Conservation (phyloP, 2,797 vertebrate genomes). For the Enteromius paludinosus region DNA sequence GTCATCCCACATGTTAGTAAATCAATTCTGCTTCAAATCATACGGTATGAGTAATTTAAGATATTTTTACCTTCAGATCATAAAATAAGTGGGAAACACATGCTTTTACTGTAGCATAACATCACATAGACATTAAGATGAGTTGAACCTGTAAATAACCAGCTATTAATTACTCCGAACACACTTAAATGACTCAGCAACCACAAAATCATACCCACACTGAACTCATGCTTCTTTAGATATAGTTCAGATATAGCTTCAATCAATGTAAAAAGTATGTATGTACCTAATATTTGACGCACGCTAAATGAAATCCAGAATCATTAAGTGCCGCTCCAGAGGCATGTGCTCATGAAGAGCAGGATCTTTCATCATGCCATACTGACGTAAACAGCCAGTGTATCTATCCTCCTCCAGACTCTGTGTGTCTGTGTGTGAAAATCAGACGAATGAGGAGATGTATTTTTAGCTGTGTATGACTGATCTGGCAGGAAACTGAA, state of each 20-base stretch:
- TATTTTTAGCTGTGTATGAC: constrained; percentile 49
- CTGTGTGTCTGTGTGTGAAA: constrained; percentile 23
- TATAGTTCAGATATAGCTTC: not conserved
- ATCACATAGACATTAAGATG: not conserved
- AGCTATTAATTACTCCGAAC: not conserved
- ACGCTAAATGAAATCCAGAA: not conserved
- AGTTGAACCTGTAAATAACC: not conserved
- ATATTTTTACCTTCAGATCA: not conserved
- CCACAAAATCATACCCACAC: not conserved
- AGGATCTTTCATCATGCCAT: constrained; percentile 23
- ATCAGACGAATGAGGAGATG: constrained; percentile 21
- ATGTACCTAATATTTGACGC: not conserved
- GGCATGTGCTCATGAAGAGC: not conserved
- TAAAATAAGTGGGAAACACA: not conserved
- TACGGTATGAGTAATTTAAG: not conserved
- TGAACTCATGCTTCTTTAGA: not conserved
- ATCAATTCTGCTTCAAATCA: not conserved
- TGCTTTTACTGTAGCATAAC: not conserved
- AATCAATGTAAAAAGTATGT: not conserved
- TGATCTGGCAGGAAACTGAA: constrained; percentile 33
- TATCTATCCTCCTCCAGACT: constrained; percentile 38
- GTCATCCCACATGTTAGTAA: not conserved
- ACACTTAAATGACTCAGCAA: not conserved
- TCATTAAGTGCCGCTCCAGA: not conserved
- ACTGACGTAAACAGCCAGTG: constrained; percentile 35